Evolutionary conservation across 2,113 vertebrate genomes (phyloP), one percentile per base, ranked within the genome.

Genomic region (Bubo bubo): DNA sequence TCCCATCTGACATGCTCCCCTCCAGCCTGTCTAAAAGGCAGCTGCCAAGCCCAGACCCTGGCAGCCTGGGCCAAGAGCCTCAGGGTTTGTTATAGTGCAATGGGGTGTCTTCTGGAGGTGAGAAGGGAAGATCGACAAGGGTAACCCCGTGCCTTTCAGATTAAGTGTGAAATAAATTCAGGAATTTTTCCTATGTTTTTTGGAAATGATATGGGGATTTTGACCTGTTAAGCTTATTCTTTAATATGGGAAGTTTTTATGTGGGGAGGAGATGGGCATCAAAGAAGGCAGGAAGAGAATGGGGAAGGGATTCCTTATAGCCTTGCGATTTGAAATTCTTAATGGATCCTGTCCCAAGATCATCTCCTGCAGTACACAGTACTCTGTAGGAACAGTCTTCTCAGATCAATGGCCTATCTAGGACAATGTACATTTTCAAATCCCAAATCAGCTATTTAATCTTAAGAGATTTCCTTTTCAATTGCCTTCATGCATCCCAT

Each of bases 401-500:
- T 86, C 34, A 75, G 64, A 84, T 95, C 73, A 43, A 87, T 93
- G 47, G 14, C 26, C 26, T 79, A 24, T 49, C 30, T 79, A 79
- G 26, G 37, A 71, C 83, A 88, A 73, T 3, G 15, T 43, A n/a
- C 20, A 35, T 89, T 89, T 93, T 60, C n/a, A 91, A 94, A 81
- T 43, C 47, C 47, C 84, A 50, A 87, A 81, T 26, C 47, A 74
- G 68, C 63, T 79, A 55, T 63, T 86, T 89, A 80, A 95, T 94
- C 86, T 96, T 64, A 87, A 93, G 21, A 9, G 27, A 79, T 89
- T 96, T 94, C 73, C 55, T 52, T 91, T 95, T 64, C 79, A 81
- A 26, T 67, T 87, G 47, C 77, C 35, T 91, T 82, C 37, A 12
- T 71, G 26, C 14, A 59, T 81, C 63, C 32, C 64, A 87, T 79